Evolutionary conservation across 2,113 vertebrate genomes (phyloP).

Genomic region (Trematocara zebra): DNA sequence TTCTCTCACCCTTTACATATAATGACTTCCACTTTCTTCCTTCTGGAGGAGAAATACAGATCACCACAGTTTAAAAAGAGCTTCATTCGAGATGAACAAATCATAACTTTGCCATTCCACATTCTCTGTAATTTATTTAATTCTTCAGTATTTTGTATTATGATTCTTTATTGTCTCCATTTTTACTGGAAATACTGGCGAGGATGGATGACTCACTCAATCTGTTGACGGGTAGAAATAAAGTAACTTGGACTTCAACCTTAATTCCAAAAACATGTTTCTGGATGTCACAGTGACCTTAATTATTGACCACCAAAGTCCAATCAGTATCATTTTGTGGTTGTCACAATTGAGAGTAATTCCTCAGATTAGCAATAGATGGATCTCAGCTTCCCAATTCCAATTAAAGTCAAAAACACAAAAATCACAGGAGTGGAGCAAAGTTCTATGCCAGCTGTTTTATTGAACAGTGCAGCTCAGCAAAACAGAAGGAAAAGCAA

Average conservation of each 20-base stretch:
- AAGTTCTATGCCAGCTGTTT: no score
- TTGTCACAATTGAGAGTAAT: no score
- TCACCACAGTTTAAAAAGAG: neutral
- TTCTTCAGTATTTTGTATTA: neutral
- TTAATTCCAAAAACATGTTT: neutral
- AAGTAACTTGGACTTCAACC: neutral
- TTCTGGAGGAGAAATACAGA: neutral
- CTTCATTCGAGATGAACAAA: neutral
- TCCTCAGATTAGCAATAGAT: no score
- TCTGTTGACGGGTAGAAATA: neutral
- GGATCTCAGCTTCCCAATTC: no score
- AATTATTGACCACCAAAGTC: neutral
- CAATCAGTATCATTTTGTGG: neutral
- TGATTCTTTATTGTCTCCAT: rapidly evolving
- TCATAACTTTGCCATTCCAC: rapidly evolving
- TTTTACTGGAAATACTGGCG: neutral
- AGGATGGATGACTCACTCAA: neutral
- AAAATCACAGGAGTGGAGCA: no score
- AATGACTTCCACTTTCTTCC: neutral
- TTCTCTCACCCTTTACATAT: neutral
- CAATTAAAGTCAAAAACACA: no score
- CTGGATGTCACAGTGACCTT: neutral
- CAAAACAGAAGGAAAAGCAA: no score
- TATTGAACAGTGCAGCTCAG: no score
- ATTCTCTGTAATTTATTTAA: neutral